Evolutionary conservation across 1,140 invertebrate genomes (phyloP).

Genomic region (Propsilocerus akamusi): DNA sequence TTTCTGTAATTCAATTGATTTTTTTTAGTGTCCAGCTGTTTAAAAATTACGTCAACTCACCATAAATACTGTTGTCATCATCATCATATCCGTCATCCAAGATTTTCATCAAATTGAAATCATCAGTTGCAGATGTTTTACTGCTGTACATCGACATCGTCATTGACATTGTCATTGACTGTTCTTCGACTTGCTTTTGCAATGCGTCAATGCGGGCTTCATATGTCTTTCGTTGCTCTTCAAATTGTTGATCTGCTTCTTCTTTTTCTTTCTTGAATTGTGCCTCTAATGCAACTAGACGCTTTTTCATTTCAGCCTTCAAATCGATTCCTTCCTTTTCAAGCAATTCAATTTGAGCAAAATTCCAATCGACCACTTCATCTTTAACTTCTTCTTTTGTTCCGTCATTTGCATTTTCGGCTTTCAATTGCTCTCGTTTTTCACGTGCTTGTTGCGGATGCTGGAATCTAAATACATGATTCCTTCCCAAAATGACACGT

Average conservation of each 20-base stretch:
- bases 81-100: constrained; percentile 46
- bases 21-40: too few relatives aligned
- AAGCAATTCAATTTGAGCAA: constrained; percentile 89
- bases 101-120: constrained; percentile 77
- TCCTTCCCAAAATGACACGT: constrained; percentile 91
- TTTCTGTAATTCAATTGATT: constrained; percentile 43
- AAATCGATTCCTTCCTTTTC: constrained; percentile 98
- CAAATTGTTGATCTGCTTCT: constrained; percentile 90
- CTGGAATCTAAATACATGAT: constrained; percentile 98
- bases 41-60: too few relatives aligned
- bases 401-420: constrained; percentile 17
- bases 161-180: constrained; percentile 98
- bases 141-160: constrained; percentile 96
- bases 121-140: constrained; percentile 62
- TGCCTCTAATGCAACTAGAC: constrained; percentile 84
- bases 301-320: constrained; percentile 96
- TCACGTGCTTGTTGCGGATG: constrained; percentile 75
- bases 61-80: background rate
- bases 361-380: constrained; percentile 94
- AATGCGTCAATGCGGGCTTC: constrained; percentile 93
- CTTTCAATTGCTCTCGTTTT: constrained; percentile 29
- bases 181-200: constrained; percentile 94
- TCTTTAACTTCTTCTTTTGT: constrained; percentile 28
- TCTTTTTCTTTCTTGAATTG: constrained; percentile 94
- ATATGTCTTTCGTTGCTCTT: constrained; percentile 94